phyloP scores from a whole-genome alignment of 2,888 invertebrate species.

The Sericinus montela region DNA sequence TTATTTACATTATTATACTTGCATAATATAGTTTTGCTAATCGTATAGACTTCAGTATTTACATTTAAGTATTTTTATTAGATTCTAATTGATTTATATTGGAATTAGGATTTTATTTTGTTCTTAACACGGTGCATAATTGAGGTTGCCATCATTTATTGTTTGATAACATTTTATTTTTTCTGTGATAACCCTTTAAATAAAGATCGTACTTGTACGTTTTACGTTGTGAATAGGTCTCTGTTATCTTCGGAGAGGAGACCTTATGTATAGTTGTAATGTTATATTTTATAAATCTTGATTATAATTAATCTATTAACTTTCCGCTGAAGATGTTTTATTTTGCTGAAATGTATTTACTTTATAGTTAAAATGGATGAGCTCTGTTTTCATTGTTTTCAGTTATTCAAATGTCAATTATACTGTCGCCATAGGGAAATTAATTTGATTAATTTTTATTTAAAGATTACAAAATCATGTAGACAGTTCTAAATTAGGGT shows the following conservation, averaged over 20 bases:
- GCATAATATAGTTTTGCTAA: slow-evolving; percentile 4
- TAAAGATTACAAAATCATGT: no score
- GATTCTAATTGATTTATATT: slow-evolving; percentile 17
- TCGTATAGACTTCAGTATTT: slow-evolving; percentile 33
- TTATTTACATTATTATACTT: slow-evolving; percentile 11
- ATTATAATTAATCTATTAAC: slow-evolving; percentile 12
- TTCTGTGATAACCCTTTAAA: slow-evolving; percentile 68
- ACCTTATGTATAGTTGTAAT: slow-evolving; percentile 17
- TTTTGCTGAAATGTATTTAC: slow-evolving; percentile 12
- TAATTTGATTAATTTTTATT: no score
- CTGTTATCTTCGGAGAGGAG: slow-evolving; percentile 6
- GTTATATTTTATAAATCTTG: slow-evolving; percentile 2
- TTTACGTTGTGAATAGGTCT: slow-evolving; percentile 5
- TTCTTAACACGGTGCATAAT: slow-evolving; percentile 59
- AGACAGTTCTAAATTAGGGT: no score
- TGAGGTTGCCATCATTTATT: slow-evolving; percentile 67
- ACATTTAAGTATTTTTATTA: slow-evolving; percentile 26
- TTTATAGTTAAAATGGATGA: not conserved
- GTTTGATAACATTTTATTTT: slow-evolving; percentile 65
- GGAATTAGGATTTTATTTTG: slow-evolving; percentile 23
- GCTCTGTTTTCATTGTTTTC: no score
- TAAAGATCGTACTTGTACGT: slow-evolving; percentile 15
- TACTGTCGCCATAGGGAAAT: no score
- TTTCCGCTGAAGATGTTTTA: slow-evolving; percentile 14
- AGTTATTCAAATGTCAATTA: no score